These are phyloP conservation scores for Coenobita brevimanus DNA, from an alignment of 1,140 invertebrate genomes.

Conservation along the genomic window DNA sequence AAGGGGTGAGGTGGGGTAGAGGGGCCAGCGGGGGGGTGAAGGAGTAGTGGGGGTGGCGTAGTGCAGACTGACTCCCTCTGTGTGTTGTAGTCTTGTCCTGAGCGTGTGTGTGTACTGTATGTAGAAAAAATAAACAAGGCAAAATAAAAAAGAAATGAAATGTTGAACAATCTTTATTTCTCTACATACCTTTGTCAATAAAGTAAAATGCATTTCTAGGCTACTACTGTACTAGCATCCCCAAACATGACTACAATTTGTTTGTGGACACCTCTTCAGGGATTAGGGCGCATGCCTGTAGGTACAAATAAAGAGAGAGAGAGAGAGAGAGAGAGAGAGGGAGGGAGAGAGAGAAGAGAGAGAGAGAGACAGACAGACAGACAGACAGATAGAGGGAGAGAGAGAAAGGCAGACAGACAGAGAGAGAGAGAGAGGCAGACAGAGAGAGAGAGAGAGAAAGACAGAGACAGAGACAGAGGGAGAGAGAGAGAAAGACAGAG, in stretches of 20 bases:
- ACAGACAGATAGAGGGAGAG: too few relatives aligned
- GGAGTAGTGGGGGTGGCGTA: neutral
- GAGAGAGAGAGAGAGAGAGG: too few relatives aligned
- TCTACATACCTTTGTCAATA: neutral
- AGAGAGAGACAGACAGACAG: too few relatives aligned
- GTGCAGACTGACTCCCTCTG: conserved; percentile 32
- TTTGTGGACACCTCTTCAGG: neutral
- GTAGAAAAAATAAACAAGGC: conserved; percentile 60
- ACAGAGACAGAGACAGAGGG: too few relatives aligned
- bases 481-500: too few relatives aligned
- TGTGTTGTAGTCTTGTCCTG: conserved; percentile 62
- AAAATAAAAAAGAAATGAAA: conserved; percentile 60
- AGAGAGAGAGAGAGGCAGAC: too few relatives aligned
- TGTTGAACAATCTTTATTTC: conserved; percentile 31
- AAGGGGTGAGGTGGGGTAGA: too few relatives aligned
- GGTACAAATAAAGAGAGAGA: too few relatives aligned
- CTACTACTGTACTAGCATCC: neutral
- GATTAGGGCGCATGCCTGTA: neutral
- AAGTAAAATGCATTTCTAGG: neutral
- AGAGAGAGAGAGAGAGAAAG: too few relatives aligned
- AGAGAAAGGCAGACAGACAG: too few relatives aligned
- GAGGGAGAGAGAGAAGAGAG: too few relatives aligned
- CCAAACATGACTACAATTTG: neutral
- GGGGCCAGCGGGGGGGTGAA: neutral
- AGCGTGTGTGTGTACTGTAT: conserved; percentile 65